These are phyloP conservation scores for Ophonus ardosiacus DNA, from an alignment of 2,888 invertebrate genomes.

Conservation along the genomic window DNA sequence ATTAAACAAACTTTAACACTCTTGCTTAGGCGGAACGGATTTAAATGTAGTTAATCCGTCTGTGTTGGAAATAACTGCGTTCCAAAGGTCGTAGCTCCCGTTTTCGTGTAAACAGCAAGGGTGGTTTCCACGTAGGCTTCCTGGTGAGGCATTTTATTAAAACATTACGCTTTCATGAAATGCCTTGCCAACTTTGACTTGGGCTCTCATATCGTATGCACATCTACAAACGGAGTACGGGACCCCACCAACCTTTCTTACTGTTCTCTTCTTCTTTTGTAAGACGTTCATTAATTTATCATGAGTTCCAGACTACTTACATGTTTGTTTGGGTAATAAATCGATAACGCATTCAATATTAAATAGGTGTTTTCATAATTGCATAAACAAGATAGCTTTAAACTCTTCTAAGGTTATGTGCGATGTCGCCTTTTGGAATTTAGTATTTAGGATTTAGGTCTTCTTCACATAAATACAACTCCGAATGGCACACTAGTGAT, in stretches of 20 bases:
- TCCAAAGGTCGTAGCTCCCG: background rate
- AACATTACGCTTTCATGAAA: constrained; percentile 62
- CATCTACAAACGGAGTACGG: background rate
- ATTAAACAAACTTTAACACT: background rate
- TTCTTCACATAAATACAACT: too few relatives aligned
- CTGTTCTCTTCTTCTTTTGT: background rate
- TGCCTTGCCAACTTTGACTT: background rate
- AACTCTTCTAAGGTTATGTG: too few relatives aligned
- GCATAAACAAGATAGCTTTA: too few relatives aligned
- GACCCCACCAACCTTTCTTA: background rate
- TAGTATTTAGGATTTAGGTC: too few relatives aligned
- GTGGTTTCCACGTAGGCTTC: constrained; percentile 1
- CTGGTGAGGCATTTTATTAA: constrained; percentile 61
- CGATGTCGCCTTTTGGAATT: too few relatives aligned
- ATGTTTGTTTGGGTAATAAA: background rate
- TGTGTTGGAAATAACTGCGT: background rate
- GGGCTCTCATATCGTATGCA: constrained; percentile 19
- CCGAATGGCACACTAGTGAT: too few relatives aligned
- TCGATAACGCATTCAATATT: background rate
- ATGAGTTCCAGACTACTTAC: background rate
- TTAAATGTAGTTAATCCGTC: background rate
- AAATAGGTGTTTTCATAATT: background rate
- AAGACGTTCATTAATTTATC: background rate
- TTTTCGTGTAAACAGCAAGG: background rate
- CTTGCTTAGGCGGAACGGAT: background rate